These are phyloP conservation scores for Anolis apletophallus DNA, from an alignment of 2,797 vertebrate genomes.

Conservation along the genomic window DNA sequence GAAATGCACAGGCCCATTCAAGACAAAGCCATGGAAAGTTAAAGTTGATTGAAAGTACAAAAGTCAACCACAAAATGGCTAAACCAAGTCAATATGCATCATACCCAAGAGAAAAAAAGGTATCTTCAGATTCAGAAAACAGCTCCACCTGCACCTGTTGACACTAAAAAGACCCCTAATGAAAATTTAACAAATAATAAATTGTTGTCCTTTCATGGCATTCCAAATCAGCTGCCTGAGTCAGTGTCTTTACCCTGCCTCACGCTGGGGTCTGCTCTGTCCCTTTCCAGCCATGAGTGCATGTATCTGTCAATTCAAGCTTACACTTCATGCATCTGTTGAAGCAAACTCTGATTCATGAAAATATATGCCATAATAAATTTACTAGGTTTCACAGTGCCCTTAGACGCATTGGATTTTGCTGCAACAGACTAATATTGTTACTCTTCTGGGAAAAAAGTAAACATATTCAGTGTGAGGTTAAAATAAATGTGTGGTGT, in stretches of 20 bases:
- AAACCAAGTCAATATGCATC: background rate
- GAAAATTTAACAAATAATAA: background rate
- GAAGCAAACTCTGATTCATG: background rate
- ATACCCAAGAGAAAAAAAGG: background rate
- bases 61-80: too few species aligned
- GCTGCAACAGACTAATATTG: background rate
- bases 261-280: background rate
- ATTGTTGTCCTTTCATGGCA: background rate
- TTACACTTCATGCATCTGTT: background rate
- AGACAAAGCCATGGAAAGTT: background rate
- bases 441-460: background rate
- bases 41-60: background rate
- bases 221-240: too few species aligned
- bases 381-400: background rate
- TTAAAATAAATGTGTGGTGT: constrained; percentile 19
- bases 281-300: background rate
- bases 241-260: background rate
- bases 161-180: background rate
- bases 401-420: background rate
- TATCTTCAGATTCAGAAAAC: background rate
- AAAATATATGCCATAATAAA: background rate
- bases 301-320: background rate
- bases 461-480: constrained; percentile 21
- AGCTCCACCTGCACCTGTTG: background rate
- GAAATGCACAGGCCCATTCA: too few species aligned